Conservation (phyloP, 2,113 vertebrate species). For the Acrocephalus kingi region DNA sequence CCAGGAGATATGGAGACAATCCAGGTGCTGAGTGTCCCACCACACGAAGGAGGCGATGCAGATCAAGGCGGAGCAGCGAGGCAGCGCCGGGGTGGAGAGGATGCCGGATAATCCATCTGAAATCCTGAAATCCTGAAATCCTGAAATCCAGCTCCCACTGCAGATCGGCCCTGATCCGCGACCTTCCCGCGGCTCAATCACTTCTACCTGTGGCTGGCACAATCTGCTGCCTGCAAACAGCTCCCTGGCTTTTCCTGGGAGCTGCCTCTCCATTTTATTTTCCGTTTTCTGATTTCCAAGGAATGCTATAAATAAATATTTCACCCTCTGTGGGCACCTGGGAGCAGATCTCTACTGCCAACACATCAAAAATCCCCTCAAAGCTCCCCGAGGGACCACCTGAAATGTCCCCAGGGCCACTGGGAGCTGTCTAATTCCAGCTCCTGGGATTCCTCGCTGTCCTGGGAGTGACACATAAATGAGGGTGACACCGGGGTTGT, state of each 20-base stretch:
- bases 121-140: neutral
- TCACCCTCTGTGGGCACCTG: too few species aligned
- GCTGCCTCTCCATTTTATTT: too few species aligned
- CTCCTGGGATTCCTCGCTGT: neutral
- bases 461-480: neutral
- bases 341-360: neutral
- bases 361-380: accelerated
- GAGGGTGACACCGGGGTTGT: accelerated
- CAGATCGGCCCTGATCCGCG: accelerated
- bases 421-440: neutral
- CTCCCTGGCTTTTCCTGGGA: neutral
- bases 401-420: neutral
- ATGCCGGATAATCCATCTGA: accelerated
- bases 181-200: accelerated
- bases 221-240: neutral
- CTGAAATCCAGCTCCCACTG: neutral
- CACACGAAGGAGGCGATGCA: neutral
- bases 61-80: neutral
- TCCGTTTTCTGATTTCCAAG: too few species aligned
- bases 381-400: neutral
- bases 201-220: neutral
- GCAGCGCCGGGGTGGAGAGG: accelerated
- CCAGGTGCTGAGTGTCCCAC: neutral
- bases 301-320: neutral
- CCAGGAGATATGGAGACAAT: accelerated